phyloP scores from a whole-genome alignment of 1,140 invertebrate species.

The Solen grandis region DNA sequence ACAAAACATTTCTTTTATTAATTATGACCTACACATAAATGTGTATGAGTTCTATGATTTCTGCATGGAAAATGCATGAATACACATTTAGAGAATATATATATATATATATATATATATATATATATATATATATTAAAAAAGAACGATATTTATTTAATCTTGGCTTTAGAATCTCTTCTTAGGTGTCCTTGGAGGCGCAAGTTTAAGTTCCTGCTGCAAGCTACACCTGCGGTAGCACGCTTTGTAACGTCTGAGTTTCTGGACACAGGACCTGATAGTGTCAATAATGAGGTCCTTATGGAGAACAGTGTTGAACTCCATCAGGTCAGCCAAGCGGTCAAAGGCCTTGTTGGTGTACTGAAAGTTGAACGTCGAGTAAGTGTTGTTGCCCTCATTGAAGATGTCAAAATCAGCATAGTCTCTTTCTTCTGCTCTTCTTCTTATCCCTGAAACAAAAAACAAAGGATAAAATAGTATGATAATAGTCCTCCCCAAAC shows the following conservation, averaged over 20 bases:
- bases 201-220: neutral
- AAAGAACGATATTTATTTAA: no score
- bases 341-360: constrained; percentile 80
- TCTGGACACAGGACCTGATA: constrained; percentile 64
- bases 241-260: no score
- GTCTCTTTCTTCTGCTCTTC: constrained; percentile 80
- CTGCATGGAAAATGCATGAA: no score
- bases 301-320: constrained; percentile 80
- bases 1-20: no score
- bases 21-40: no score
- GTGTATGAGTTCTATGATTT: no score
- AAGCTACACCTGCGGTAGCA: neutral
- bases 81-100: no score
- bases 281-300: constrained; percentile 73
- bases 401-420: constrained; percentile 82
- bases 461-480: neutral
- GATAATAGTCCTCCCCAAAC: neutral
- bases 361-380: constrained; percentile 81
- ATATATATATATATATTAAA: no score
- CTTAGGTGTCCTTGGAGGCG: neutral
- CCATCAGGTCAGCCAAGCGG: constrained; percentile 78
- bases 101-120: no score
- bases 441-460: constrained; percentile 70
- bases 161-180: neutral
- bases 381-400: constrained; percentile 78